These are phyloP conservation scores for Campoplex nolae DNA, from an alignment of 2,888 invertebrate genomes.

Conservation along the genomic window DNA sequence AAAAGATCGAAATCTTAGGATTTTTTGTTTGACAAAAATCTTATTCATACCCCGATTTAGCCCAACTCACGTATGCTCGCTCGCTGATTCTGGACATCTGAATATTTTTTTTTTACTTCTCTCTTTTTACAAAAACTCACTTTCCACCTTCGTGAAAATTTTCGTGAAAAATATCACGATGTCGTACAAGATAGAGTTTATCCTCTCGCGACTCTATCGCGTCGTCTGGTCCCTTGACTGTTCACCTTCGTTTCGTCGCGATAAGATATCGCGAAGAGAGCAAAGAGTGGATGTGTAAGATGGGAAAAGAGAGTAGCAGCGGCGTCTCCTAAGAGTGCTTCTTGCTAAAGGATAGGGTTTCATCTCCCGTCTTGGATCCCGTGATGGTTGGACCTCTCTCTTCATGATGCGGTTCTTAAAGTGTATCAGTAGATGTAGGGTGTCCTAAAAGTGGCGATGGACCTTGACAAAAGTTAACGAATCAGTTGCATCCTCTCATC, in stretches of 20 bases:
- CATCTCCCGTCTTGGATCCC: slow-evolving; percentile 74
- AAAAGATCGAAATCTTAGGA: not conserved
- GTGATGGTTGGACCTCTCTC: slow-evolving; percentile 66
- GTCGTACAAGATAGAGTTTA: slow-evolving; percentile 24
- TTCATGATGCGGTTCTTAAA: slow-evolving; percentile 28
- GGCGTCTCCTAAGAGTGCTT: slow-evolving; percentile 75
- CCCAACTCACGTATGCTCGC: not conserved
- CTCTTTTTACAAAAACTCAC: not conserved
- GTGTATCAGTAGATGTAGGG: slow-evolving; percentile 4
- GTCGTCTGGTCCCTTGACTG: slow-evolving; percentile 31
- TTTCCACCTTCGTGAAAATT: slow-evolving; percentile 1
- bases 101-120: not conserved
- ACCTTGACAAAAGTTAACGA: not conserved
- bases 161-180: slow-evolving; percentile 1
- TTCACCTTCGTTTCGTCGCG: slow-evolving; percentile 43
- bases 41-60: not conserved
- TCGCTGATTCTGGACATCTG: not conserved
- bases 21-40: not conserved
- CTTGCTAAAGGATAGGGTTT: slow-evolving; percentile 77
- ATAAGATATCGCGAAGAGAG: slow-evolving; percentile 45
- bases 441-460: not conserved
- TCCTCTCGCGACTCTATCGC: slow-evolving; percentile 36
- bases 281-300: slow-evolving; percentile 21
- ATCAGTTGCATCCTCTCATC: not conserved
- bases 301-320: slow-evolving; percentile 43